phyloP scores from a whole-genome alignment of 2,888 invertebrate species.

The Zeuzera pyrina region DNA sequence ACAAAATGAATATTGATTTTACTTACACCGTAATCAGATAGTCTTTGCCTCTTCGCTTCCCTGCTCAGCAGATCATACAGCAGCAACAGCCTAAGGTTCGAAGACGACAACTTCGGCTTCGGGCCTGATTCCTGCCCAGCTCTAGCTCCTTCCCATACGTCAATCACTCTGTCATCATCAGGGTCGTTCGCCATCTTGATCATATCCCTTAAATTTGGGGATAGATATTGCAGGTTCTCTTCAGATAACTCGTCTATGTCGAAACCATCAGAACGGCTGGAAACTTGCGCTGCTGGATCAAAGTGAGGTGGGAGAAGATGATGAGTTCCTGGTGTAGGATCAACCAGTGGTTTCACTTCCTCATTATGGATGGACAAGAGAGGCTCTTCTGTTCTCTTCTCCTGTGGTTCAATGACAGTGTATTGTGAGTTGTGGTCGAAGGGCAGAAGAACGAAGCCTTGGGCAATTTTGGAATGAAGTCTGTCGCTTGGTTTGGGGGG shows the following conservation, averaged over 20 bases:
- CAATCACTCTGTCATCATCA: constrained; percentile 44
- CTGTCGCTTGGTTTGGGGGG: constrained; percentile 55
- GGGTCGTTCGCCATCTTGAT: constrained; percentile 52
- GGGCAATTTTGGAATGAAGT: constrained; percentile 23
- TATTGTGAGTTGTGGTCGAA: constrained; percentile 45
- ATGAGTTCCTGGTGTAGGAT: constrained; percentile 35
- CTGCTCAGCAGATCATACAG: constrained; percentile 78
- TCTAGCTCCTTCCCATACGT: constrained; percentile 48
- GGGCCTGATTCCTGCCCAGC: constrained; percentile 41
- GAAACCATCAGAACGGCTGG: constrained; percentile 41
- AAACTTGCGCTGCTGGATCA: constrained; percentile 31
- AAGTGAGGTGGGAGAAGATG: constrained; percentile 44
- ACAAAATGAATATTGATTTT: constrained; percentile 2
- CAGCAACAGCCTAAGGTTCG: constrained; percentile 73
- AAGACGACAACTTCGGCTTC: constrained; percentile 70
- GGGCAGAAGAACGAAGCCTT: constrained; percentile 43
- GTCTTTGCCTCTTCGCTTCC: constrained; percentile 75
- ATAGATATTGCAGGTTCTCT: constrained; percentile 56
- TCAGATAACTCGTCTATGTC: constrained; percentile 43
- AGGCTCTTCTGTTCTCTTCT: constrained; percentile 37
- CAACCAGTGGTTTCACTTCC: constrained; percentile 49
- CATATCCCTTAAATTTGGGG: constrained; percentile 53
- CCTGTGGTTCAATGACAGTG: constrained; percentile 48
- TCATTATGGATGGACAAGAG: constrained; percentile 45
- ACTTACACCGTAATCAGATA: constrained; percentile 75